A percentile compares a stretch with the other conserved stretches of the same genome.
phyloP scores from a whole-genome alignment of 2,888 invertebrate species.

The Ophion obscuratus region DNA sequence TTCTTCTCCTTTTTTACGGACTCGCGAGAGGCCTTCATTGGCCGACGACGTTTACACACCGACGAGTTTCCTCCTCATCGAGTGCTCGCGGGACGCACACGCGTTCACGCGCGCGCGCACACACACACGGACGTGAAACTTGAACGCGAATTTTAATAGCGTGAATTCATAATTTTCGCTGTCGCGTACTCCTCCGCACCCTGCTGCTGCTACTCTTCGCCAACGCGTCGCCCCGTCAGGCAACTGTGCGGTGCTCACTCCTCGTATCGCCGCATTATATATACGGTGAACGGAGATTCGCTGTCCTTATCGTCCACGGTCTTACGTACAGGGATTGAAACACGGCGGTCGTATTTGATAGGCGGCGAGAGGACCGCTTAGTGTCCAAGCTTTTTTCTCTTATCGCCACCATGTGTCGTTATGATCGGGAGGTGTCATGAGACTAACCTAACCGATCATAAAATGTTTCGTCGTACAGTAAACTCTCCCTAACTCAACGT shows the following conservation, averaged over 20 bases:
- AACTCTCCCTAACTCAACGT: no score
- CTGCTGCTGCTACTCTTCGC: neutral
- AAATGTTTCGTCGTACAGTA: no score
- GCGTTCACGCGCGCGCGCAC: neutral
- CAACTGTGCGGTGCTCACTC: constrained; percentile 2
- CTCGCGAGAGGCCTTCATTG: constrained; percentile 55
- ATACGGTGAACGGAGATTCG: no score
- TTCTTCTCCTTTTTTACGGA: constrained; percentile 40
- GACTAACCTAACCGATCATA: no score
- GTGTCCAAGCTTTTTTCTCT: no score
- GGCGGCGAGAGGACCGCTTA: no score
- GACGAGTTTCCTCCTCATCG: neutral
- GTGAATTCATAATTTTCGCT: constrained; percentile 24
- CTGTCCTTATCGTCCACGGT: no score
- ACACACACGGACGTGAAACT: neutral
- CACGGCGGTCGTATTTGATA: no score
- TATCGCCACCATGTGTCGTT: no score
- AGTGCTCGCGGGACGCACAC: neutral
- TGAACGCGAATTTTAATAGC: constrained; percentile 26
- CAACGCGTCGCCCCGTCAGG: neutral
- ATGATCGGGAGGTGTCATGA: no score
- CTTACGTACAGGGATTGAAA: no score
- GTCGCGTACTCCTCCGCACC: neutral
- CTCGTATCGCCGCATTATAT: no score
- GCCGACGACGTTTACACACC: constrained; percentile 31